Evolutionary conservation across 1,140 invertebrate species (phyloP).

Genomic region (Euura lappo): DNA sequence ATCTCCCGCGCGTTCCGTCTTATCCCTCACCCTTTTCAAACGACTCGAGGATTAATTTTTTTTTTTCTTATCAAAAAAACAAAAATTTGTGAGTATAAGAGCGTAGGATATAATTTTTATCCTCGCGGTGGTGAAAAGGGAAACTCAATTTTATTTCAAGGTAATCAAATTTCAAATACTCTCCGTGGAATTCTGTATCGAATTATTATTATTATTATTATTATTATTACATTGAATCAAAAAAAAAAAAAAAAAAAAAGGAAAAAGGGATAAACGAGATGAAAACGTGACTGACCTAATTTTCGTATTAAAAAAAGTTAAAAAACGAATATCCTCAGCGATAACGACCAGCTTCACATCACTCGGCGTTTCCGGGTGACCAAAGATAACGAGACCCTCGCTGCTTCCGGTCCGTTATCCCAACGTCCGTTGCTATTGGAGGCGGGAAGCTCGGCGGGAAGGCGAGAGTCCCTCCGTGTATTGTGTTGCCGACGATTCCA

Average conservation of each 20-base stretch:
- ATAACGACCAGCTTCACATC: background rate
- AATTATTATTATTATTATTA: background rate
- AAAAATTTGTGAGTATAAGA: too few relatives aligned
- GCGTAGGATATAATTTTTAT: too few relatives aligned
- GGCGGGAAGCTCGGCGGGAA: background rate
- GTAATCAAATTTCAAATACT: too few relatives aligned
- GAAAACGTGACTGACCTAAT: too few relatives aligned
- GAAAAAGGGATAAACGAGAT: background rate
- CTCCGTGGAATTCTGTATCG: too few relatives aligned
- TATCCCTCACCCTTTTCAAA: background rate
- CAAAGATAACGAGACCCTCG: slow-evolving; percentile 1
- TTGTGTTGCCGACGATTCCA: background rate
- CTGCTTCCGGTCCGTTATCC: slow-evolving; percentile 1
- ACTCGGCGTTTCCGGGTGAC: background rate
- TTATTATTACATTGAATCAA: background rate
- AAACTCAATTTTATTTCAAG: too few relatives aligned
- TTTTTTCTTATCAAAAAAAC: too few relatives aligned
- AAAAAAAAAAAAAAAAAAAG: background rate
- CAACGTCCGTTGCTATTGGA: background rate
- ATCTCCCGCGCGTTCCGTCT: background rate
- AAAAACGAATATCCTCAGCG: background rate
- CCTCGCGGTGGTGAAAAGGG: too few relatives aligned
- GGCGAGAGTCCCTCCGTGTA: background rate
- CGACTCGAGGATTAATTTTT: background rate
- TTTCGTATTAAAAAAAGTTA: too few relatives aligned